Percentiles rank a stretch among this genome's conserved stretches.
Conservation (phyloP, 2,888 invertebrate species). For the Frankliniella intonsa region DNA sequence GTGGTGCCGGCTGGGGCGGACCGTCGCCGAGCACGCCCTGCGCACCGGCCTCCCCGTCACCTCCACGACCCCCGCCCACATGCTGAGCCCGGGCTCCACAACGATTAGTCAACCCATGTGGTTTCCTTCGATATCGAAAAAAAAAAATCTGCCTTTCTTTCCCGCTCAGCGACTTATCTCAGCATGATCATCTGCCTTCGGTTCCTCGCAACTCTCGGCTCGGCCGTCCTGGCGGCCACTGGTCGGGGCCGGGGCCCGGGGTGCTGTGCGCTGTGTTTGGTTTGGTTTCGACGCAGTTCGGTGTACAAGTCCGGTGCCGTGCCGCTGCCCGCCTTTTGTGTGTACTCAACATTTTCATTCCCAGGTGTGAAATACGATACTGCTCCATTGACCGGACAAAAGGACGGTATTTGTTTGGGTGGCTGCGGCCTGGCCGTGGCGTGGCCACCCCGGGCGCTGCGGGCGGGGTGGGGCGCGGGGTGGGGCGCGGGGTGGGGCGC, state of each 20-base stretch:
- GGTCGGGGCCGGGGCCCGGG: too few relatives aligned
- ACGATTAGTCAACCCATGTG: neutral
- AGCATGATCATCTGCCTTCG: neutral
- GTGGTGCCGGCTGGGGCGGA: neutral
- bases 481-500: too few relatives aligned
- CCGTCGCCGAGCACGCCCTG: too few relatives aligned
- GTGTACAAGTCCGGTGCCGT: too few relatives aligned
- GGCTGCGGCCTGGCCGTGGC: neutral
- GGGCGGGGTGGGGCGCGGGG: too few relatives aligned
- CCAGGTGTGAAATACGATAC: constrained; percentile 23
- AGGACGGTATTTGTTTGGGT: constrained; percentile 22
- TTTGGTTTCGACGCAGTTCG: too few relatives aligned
- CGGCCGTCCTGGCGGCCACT: too few relatives aligned
- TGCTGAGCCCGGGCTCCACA: neutral
- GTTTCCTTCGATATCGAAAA: neutral
- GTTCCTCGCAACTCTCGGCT: neutral
- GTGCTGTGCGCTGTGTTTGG: too few relatives aligned
- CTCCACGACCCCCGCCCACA: neutral
- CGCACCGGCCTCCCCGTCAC: too few relatives aligned
- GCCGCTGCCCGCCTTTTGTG: constrained; percentile 10
- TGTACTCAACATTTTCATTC: neutral
- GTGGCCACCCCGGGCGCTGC: neutral
- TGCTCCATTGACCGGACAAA: constrained; percentile 24
- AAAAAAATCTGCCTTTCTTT: too few relatives aligned
- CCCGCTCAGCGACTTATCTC: too few relatives aligned